Evolutionary conservation across 2,113 vertebrate species (phyloP).

Genomic region (Ceuthmochares aereus): DNA sequence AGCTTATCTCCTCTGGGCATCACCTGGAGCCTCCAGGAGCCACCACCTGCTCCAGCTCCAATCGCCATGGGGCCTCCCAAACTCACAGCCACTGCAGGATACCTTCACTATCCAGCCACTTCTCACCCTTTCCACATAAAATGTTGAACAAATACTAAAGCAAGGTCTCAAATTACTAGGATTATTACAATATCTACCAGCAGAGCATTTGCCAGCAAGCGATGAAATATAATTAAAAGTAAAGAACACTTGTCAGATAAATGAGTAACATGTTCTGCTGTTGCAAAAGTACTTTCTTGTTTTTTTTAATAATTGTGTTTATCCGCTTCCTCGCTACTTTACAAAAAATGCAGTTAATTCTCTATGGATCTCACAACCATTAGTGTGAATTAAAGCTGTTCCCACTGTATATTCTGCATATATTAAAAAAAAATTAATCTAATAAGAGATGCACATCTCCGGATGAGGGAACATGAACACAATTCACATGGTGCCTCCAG

Average conservation of each 20-base stretch:
- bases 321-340: slow-evolving; percentile 70
- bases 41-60: not conserved
- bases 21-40: not conserved
- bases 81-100: not conserved
- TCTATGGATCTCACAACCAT: slow-evolving; percentile 61
- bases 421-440: slow-evolving; percentile 67
- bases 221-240: slow-evolving; percentile 59
- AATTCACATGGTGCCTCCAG: slow-evolving; percentile 15
- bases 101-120: not conserved
- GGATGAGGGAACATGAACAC: slow-evolving; percentile 43
- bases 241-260: slow-evolving; percentile 63
- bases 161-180: not conserved
- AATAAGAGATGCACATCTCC: slow-evolving; percentile 45
- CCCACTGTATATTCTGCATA: slow-evolving; percentile 65
- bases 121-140: not conserved
- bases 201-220: not conserved
- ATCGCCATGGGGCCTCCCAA: fast-evolving
- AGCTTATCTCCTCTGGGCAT: not conserved
- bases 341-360: slow-evolving; percentile 66
- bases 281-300: slow-evolving; percentile 32
- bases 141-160: not conserved
- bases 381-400: slow-evolving; percentile 66
- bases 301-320: slow-evolving; percentile 64
- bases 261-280: not conserved
- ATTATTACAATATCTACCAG: not conserved